Evolutionary conservation across 2,888 invertebrate genomes (phyloP), one percentile per base, ranked within the genome.

Genomic region (Agapostemon virescens): DNA sequence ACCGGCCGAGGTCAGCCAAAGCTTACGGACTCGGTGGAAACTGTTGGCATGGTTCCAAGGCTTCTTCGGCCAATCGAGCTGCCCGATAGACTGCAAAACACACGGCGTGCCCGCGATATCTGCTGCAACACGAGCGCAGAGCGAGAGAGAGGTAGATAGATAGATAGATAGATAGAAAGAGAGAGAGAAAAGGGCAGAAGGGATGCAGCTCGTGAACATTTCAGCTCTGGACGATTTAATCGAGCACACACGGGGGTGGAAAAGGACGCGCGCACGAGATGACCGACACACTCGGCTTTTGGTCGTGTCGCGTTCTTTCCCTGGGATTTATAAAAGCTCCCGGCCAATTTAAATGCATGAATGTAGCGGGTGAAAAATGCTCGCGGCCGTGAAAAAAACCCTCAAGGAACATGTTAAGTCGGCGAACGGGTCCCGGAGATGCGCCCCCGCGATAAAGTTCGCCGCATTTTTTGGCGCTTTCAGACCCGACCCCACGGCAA

Each of bases 1-100:
- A 82, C 68, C 82, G 77, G 81, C 84, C 80, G 85, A 84, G 88
- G 88, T 87, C 88, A 87, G 85, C 86, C 86, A 85, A 86, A 85
- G 86, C 86, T 88, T 81, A 79, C 84, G 76, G 66, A 69, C 79
- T 82, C 77, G 69, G 75, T 11, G 52, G 72, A 66, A 84, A 78
- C 77, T 74, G 75, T 80, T 89, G 89, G 89, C 89, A 61, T 30
- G n/a, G 73, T 77, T 83, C 89, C 89, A 89, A 84, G 64, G 80
- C 79, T 84, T 80, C 82, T 84, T 81, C 80, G 76, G 81, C 71
- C 83, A 88, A 86, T 88, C 88, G 84, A 77, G 78, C 79, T 38
- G 66, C 23, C 79, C 79, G 83, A 86, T 87, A 80, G 84, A 72
- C 82, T 70, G 78, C 81, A 81, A 85, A 86, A 84, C 85, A 88